phyloP scores from a whole-genome alignment of 2,113 vertebrate species.

The Thamnophis sirtalis region DNA sequence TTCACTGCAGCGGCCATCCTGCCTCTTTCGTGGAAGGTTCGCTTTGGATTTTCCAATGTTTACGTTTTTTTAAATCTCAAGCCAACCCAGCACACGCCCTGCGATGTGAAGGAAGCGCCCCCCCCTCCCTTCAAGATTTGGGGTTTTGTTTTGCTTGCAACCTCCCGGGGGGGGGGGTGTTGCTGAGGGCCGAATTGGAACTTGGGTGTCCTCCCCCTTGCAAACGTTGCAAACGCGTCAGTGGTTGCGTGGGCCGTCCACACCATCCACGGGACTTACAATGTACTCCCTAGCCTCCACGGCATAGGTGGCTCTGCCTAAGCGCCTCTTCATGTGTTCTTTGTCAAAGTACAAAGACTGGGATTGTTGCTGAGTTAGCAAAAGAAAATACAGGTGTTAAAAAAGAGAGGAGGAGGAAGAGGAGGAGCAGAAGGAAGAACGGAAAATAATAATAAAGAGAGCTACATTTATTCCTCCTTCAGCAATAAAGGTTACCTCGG shows the following conservation, averaged over 20 bases:
- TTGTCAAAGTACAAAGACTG: conserved; percentile 90
- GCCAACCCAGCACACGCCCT: background rate
- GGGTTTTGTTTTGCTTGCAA: background rate
- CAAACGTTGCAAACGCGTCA: conserved; percentile 66
- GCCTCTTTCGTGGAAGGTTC: background rate
- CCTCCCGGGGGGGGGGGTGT: too few relatives aligned
- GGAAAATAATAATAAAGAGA: background rate
- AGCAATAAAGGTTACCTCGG: conserved; percentile 36
- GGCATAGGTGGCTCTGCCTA: conserved; percentile 93
- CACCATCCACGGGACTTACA: conserved; percentile 83
- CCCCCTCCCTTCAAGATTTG: background rate
- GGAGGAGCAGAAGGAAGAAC: background rate
- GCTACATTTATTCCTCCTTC: conserved; percentile 46
- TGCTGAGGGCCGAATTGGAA: background rate
- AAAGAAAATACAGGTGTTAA: conserved; percentile 79
- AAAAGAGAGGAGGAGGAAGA: background rate
- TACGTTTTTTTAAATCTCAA: background rate
- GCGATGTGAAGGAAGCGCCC: background rate
- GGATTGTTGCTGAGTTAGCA: conserved; percentile 80
- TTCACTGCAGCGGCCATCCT: background rate
- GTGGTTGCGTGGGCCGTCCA: conserved; percentile 65
- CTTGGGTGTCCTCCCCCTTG: background rate
- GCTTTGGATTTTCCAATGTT: background rate
- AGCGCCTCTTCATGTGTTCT: conserved; percentile 97
- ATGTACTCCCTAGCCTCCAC: conserved; percentile 95